Conservation (phyloP, 2,113 vertebrate species). For the Microtus oregoni region DNA sequence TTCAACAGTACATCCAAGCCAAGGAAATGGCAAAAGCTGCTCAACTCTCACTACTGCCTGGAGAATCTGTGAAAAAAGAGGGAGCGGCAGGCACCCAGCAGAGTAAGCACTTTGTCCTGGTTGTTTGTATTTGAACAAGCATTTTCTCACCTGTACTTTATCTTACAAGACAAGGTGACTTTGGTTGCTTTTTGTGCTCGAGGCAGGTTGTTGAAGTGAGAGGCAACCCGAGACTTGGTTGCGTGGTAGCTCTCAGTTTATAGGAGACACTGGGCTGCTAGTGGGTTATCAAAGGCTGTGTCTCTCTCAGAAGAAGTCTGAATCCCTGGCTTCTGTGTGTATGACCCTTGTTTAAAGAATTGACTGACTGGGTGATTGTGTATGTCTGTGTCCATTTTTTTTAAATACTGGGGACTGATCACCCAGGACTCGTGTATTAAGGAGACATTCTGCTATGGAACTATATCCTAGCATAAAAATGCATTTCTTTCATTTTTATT, state of each 20-base stretch:
- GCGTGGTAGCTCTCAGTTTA: neutral
- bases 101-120: conserved; percentile 23
- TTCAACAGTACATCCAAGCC: conserved; percentile 77
- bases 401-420: neutral
- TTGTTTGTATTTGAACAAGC: neutral
- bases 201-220: neutral
- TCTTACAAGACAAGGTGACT: neutral
- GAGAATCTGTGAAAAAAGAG: conserved; percentile 47
- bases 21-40: conserved; percentile 71
- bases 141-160: neutral
- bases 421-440: neutral
- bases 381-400: neutral
- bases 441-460: neutral
- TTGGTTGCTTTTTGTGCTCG: neutral
- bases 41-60: neutral
- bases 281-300: neutral
- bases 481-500: neutral
- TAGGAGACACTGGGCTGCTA: neutral
- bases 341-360: neutral
- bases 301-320: neutral
- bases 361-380: neutral
- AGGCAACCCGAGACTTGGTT: neutral
- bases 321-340: neutral
- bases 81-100: neutral
- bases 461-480: neutral